Evolutionary conservation across 2,888 invertebrate species (phyloP), one percentile per base, ranked within the genome.

Genomic region (Agonopterix alstromeriana): DNA sequence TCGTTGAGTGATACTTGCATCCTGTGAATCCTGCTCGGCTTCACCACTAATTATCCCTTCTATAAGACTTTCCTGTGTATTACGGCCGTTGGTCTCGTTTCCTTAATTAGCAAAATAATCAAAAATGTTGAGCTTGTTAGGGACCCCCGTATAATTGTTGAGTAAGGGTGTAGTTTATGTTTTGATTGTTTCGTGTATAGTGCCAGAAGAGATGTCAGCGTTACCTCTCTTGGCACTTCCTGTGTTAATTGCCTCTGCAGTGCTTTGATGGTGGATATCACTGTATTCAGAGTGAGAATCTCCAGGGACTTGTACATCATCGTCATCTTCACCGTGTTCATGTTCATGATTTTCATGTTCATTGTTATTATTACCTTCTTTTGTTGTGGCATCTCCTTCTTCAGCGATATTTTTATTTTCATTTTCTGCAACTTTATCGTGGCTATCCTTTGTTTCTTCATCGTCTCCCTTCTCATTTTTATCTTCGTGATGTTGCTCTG

Each of bases 61-160:
- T 64, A 89, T 85, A 53, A 84, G 77, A 83, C 76, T 88, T 71
- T 86, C 85, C 62, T 82, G 85, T 57, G 77, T 79, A 70, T 77
- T 80, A 71, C 81, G 74, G 70, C 82, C 82, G 8, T 42, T 69
- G 79, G 63, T 72, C 76, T 67, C 76, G 82, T 79, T 77, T 82
- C 87, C 88, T 88, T 88, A 82, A 85, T 87, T 84, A 80, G 84
- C 83, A 88, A 88, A 87, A 88, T 81, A 87, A 87, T 74, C 64
- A 83, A 83, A 86, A 81, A 86, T 84, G 72, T 83, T 86, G 81
- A 84, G 82, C 84, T 85, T 79, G 75, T 80, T 72, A 77, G 83
- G 85, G 86, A 87, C 86, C 87, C 85, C 69, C 72, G 70, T 64
- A 63, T 71, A 70, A 71, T 67, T 77, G 69, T 67, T 76, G 70